A percentile compares a stretch with the other conserved stretches of the same genome.
Evolutionary conservation across 2,113 vertebrate species (phyloP).

Genomic region (Varanus komodoensis): DNA sequence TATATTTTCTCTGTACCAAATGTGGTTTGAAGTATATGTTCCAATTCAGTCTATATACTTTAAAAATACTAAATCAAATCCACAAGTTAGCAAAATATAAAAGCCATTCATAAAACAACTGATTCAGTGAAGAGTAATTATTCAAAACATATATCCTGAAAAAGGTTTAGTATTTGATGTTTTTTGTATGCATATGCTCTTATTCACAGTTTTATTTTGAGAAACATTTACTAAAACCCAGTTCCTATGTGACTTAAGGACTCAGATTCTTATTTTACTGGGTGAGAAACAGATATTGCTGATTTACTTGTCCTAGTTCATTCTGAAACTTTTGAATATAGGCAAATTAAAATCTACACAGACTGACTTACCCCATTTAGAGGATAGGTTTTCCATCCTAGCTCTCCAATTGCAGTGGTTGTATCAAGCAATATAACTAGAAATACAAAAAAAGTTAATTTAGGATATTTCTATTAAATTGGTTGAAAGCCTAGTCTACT

Average conservation of each 20-base stretch:
- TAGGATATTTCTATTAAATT: background rate
- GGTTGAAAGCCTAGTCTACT: background rate
- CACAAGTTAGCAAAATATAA: background rate
- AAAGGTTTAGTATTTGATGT: slow-evolving; percentile 1
- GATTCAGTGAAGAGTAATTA: background rate
- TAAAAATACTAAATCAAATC: background rate
- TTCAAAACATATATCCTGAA: slow-evolving; percentile 21
- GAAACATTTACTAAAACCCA: background rate
- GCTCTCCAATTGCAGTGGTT: slow-evolving; percentile 89
- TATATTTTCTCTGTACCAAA: background rate
- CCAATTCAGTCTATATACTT: background rate
- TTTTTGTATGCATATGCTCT: background rate
- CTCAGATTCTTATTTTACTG: background rate
- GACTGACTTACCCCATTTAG: slow-evolving; percentile 91
- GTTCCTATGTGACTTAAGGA: background rate
- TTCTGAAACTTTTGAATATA: slow-evolving; percentile 15
- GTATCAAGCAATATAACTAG: slow-evolving; percentile 94
- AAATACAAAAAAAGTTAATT: slow-evolving; percentile 68
- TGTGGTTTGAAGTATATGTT: background rate
- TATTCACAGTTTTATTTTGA: background rate
- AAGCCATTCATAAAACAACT: background rate
- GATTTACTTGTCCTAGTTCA: background rate
- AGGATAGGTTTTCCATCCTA: slow-evolving; percentile 95
- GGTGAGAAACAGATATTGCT: background rate
- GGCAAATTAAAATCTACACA: slow-evolving; percentile 27